Base-by-base conservation (phyloP, 2,797 vertebrate species). In the Myotis findleyi region DNA sequence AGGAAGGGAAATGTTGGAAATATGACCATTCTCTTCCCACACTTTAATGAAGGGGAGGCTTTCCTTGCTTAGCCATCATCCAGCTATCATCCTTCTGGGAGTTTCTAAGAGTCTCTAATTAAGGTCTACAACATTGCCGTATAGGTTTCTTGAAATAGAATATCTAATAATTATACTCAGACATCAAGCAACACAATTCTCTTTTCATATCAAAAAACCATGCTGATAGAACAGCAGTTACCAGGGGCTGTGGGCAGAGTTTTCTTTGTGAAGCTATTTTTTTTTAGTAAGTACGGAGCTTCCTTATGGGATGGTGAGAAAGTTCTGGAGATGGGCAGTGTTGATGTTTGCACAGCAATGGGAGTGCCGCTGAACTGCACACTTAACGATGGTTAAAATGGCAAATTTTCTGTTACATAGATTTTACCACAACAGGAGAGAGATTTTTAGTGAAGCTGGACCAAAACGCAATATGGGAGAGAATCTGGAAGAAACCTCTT, bases 161-260 rank as follows among this genome's bases (percentile, higher is more conserved):
- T 47, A 27, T 55, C 44, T 88, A 94, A 79, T 44, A 90, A 25
- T 25, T 88, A 55, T 17, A 51, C 44, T 64, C 21, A 62, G 38
- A 49, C 23, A 93, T 69, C 82, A 62, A 86, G 75, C 4, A 86
- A 30, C 21, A 71, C 21, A 55, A 68, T 82, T 87, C 21, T 89
- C 87, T 90, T 75, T 49, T 94, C 27, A 25, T 59, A 84, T 88
- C 55, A 94, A 90, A 90, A 95, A 85, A 55, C 47, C 33, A 91
- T 57, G 9, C 2, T 51, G 38, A 86, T 2, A 27, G 7, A 36
- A 57, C 5, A 68, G 47, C 66, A 49, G 38, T 75, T 71, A 89
- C 36, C 17, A 85, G 49, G 12, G 20, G 21, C 23, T 81, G 8
- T 7, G 5, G 11, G 53, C 3, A 23, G 5, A 2, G 27, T 62